A percentile compares a stretch with the other conserved stretches of the same genome.
Conservation (phyloP, 2,797 vertebrate genomes). For the Pygocentrus nattereri region DNA sequence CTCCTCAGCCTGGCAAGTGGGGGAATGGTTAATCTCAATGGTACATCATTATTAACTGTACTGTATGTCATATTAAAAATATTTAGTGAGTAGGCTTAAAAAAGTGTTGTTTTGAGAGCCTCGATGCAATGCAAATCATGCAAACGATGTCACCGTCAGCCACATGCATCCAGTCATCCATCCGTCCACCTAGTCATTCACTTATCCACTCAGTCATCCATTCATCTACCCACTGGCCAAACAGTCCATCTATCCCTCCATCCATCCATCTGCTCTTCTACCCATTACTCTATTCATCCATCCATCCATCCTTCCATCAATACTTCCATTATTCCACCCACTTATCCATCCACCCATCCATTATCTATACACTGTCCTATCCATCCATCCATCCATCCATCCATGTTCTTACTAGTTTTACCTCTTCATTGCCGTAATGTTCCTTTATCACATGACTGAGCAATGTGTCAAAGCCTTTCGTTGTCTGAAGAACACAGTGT, state of each 20-base stretch:
- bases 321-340: not conserved
- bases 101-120: no score
- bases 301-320: not conserved
- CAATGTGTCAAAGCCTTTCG: constrained; percentile 74
- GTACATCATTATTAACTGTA: not conserved
- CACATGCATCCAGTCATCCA: not conserved
- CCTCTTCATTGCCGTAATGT: constrained; percentile 65
- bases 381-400: not conserved
- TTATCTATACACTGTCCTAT: not conserved
- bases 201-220: not conserved
- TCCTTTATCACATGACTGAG: constrained; percentile 69
- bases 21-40: not conserved
- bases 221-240: no score
- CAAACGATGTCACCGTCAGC: no score
- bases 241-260: not conserved
- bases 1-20: constrained; percentile 71
- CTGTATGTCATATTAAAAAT: not conserved
- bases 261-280: no score
- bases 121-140: no score
- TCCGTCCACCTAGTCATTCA: not conserved
- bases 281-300: not conserved
- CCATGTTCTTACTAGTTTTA: constrained; percentile 26
- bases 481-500: constrained; percentile 75
- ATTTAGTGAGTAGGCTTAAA: no score
- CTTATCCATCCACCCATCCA: not conserved